A percentile compares a stretch with the other conserved stretches of the same genome.
Conservation (phyloP, 2,113 vertebrate species). For the Solea solea region DNA sequence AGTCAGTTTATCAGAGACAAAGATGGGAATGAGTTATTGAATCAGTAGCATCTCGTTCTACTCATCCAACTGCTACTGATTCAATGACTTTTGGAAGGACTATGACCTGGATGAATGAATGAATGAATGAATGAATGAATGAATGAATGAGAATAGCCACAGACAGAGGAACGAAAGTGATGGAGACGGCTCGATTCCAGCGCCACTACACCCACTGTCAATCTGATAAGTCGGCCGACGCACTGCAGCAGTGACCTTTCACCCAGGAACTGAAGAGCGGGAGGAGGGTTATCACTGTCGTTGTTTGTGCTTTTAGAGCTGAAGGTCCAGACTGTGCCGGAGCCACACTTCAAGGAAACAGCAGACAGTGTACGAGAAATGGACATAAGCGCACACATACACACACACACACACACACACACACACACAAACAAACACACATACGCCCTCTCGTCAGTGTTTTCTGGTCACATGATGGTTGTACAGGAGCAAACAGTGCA, state of each 20-base stretch:
- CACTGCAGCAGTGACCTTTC: constrained; percentile 69
- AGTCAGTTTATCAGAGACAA: background rate
- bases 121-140: too few relatives aligned
- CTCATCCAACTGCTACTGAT: too few relatives aligned
- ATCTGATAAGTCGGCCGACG: constrained; percentile 67
- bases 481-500: constrained; percentile 67
- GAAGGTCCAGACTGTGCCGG: constrained; percentile 34
- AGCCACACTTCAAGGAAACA: constrained; percentile 21
- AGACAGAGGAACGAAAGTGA: constrained; percentile 38
- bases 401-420: constrained; percentile 3
- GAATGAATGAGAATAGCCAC: constrained; percentile 5
- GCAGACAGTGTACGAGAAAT: constrained; percentile 13
- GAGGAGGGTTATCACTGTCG: constrained; percentile 67
- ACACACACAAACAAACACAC: constrained; percentile 2
- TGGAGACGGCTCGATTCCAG: constrained; percentile 50
- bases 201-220: constrained; percentile 67
- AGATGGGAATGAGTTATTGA: too few relatives aligned
- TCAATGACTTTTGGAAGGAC: too few relatives aligned
- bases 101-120: too few relatives aligned
- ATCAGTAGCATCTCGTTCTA: too few relatives aligned
- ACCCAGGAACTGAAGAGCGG: constrained; percentile 60
- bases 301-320: constrained; percentile 40
- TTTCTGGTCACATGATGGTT: constrained; percentile 66
- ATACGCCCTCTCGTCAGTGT: constrained; percentile 35
- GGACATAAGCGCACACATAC: constrained; percentile 3